Evolutionary conservation across 2,888 invertebrate genomes (phyloP), one percentile per base, ranked within the genome.

Genomic region (Adelognathus sp.): DNA sequence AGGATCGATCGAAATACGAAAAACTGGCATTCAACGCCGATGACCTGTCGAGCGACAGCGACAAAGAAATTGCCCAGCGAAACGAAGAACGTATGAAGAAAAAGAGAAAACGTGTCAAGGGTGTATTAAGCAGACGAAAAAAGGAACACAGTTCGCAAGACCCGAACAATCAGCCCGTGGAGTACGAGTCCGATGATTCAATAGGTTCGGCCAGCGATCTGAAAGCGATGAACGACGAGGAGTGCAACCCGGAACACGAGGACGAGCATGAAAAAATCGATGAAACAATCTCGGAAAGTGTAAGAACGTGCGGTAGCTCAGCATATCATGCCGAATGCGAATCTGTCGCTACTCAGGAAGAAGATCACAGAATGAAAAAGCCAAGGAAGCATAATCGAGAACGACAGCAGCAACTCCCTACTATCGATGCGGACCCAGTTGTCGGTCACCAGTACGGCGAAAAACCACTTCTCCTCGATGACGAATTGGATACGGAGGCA

Each of bases 361-460:
- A 94, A 76, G 90, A 90, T 18, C 92, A 92, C 0, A 92, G 93
- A 82, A 92, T 92, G 76, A 93, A 92, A 60, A 93, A 92, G 85
- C 89, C 87, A 39, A 86, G 85, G 58, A 92, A 91, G 80, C 86
- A 87, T 50, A 83, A 85, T 39, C 92, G 92, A 81, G 91, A 91
- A 78, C 91, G 92, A 7, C 81, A 82, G 52, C 80, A 80, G 18
- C 80, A 83, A 3, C 86, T 80, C 77, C 85, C 60, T 87, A 91
- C 74, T 91, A 84, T 85, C 14, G 82, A 85, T 1, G 82, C 87
- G 0, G 91, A 91, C 70, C 90, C 90, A 0, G 94, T 96, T 79
- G 94, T 96, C 4, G 94, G 96, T 0, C 96, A 96, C 88, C 95
- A 95, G 83, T 96, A 95, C 84, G 96, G 96, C 0, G 96, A 95